Percentiles rank a stretch among this genome's conserved stretches.
Evolutionary conservation across 1,140 invertebrate species (phyloP).

Genomic region (Cotesia typhae): DNA sequence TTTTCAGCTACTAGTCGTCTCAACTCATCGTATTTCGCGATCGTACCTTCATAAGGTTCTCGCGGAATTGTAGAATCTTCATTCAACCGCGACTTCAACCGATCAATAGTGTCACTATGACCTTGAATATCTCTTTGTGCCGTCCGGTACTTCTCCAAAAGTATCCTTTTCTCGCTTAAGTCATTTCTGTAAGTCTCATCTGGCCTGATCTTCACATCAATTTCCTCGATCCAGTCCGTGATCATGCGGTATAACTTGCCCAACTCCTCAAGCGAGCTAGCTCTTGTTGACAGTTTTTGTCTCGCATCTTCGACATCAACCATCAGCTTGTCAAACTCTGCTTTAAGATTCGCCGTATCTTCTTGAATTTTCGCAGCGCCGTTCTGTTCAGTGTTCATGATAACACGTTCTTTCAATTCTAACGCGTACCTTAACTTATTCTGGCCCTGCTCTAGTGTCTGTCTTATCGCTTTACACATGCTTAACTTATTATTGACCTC

Average conservation of each 20-base stretch:
- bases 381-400: slow-evolving; percentile 88
- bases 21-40: slow-evolving; percentile 77
- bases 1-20: slow-evolving; percentile 72
- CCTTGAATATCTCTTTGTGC: slow-evolving; percentile 80
- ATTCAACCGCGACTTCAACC: slow-evolving; percentile 72
- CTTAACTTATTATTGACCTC: slow-evolving; percentile 87
- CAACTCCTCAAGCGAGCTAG: slow-evolving; percentile 83
- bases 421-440: slow-evolving; percentile 88
- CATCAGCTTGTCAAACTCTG: slow-evolving; percentile 87
- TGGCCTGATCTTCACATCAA: slow-evolving; percentile 81
- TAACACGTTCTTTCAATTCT: slow-evolving; percentile 91
- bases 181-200: slow-evolving; percentile 80
- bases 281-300: slow-evolving; percentile 75
- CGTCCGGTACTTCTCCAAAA: slow-evolving; percentile 82
- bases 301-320: slow-evolving; percentile 81
- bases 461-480: slow-evolving; percentile 82
- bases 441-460: slow-evolving; percentile 88
- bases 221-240: slow-evolving; percentile 85
- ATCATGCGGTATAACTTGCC: slow-evolving; percentile 82
- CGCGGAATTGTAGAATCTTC: slow-evolving; percentile 74
- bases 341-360: slow-evolving; percentile 85
- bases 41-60: slow-evolving; percentile 74
- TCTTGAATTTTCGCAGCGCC: slow-evolving; percentile 89
- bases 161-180: slow-evolving; percentile 88
- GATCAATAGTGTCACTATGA: slow-evolving; percentile 79